phyloP scores from a whole-genome alignment of 2,113 vertebrate genomes.

The Thermophis baileyi region DNA sequence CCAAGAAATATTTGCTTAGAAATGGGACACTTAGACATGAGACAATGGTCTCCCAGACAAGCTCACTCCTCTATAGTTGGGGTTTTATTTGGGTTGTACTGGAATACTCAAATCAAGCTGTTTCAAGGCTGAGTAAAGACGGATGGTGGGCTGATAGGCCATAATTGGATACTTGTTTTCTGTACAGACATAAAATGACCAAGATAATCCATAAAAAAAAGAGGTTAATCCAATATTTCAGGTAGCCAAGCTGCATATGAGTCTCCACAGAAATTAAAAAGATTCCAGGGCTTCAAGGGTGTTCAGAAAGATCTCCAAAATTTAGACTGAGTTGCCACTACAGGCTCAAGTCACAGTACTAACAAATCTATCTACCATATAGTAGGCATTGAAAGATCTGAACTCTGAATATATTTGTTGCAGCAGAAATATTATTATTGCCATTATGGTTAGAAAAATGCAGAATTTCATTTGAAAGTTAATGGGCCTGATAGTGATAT shows the following conservation, averaged over 20 bases:
- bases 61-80: background rate
- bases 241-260: background rate
- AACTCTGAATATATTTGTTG: background rate
- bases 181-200: background rate
- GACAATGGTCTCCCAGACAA: background rate
- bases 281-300: background rate
- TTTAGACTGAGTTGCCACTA: background rate
- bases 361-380: background rate
- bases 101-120: background rate
- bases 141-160: background rate
- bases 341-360: background rate
- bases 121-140: background rate
- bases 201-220: background rate
- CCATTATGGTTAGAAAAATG: background rate
- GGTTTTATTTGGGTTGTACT: background rate
- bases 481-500: background rate
- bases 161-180: background rate
- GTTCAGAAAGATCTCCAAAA: background rate
- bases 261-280: background rate
- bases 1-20: background rate
- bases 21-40: background rate
- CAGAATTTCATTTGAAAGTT: background rate
- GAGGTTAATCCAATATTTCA: background rate
- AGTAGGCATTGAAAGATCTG: background rate
- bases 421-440: background rate